These are phyloP conservation scores for Cygnus olor DNA, from an alignment of 2,797 vertebrate genomes.

Conservation along the genomic window DNA sequence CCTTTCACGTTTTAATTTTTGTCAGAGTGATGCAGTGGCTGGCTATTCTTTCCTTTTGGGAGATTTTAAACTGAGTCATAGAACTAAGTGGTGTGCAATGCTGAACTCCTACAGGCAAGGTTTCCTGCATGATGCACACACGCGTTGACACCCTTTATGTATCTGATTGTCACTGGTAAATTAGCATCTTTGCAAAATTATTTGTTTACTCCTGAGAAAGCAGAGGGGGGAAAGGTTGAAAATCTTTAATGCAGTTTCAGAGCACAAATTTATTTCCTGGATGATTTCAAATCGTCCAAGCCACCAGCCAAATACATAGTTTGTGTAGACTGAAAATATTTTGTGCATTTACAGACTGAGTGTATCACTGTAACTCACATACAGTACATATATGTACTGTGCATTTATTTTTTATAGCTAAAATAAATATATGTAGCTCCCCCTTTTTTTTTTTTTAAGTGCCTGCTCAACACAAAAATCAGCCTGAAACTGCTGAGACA, in stretches of 20 bases:
- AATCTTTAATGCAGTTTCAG: background rate
- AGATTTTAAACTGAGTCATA: background rate
- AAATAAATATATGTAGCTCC: background rate
- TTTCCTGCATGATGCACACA: background rate
- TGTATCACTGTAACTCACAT: background rate
- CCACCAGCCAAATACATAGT: background rate
- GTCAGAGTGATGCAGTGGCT: background rate
- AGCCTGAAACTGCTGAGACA: background rate
- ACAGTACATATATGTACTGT: background rate
- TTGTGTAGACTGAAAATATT: background rate
- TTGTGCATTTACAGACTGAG: background rate
- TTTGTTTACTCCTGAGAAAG: background rate
- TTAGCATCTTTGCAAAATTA: background rate
- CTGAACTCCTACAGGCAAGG: background rate
- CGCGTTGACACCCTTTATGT: background rate
- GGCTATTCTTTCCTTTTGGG: background rate
- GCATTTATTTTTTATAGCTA: background rate
- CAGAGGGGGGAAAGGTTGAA: background rate
- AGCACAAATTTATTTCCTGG: background rate
- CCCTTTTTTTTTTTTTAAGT: background rate
- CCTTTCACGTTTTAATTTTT: constrained; percentile 26
- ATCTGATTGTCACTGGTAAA: rapidly evolving
- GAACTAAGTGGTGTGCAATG: background rate
- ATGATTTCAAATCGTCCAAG: background rate
- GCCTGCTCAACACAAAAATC: background rate